A percentile compares a stretch with the other conserved stretches of the same genome.
Conservation (phyloP, 2,113 vertebrate species). For the Siphamia tubifer region DNA sequence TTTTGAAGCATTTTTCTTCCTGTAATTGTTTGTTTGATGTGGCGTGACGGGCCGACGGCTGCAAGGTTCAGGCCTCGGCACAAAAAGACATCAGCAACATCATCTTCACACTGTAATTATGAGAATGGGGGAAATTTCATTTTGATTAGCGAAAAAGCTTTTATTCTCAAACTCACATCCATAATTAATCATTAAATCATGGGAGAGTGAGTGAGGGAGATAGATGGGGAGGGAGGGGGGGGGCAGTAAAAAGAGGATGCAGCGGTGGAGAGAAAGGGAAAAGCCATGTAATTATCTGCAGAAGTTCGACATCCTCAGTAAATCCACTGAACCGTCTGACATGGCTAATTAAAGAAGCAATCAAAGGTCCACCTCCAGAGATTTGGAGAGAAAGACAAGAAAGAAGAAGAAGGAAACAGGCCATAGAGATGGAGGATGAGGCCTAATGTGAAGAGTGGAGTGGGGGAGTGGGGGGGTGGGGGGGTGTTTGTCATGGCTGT, state of each 20-base stretch:
- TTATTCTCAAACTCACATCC: constrained; percentile 95
- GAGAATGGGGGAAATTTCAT: constrained; percentile 74
- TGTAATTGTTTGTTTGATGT: constrained; percentile 53
- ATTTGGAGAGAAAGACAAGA: constrained; percentile 80
- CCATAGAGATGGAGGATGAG: constrained; percentile 37
- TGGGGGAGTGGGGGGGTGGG: constrained; percentile 24
- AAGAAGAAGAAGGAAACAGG: constrained; percentile 37
- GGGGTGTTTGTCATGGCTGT: constrained; percentile 60
- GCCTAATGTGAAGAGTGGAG: constrained; percentile 62
- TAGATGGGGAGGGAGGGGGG: constrained; percentile 69
- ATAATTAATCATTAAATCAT: constrained; percentile 99
- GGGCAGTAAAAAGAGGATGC: constrained; percentile 54
- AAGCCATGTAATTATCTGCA: constrained; percentile 96
- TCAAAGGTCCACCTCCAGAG: constrained; percentile 91
- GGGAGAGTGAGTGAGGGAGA: constrained; percentile 74
- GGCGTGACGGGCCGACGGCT: constrained; percentile 52
- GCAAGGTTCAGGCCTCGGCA: constrained; percentile 44
- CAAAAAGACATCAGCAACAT: constrained; percentile 73
- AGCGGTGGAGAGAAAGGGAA: constrained; percentile 73
- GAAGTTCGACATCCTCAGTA: constrained; percentile 93
- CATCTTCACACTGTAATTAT: constrained; percentile 90
- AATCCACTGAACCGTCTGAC: constrained; percentile 91
- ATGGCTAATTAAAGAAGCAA: constrained; percentile 96
- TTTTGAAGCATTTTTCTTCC: no score
- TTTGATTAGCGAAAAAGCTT: constrained; percentile 94